These are phyloP conservation scores for Endotricha flammealis DNA, from an alignment of 2,888 invertebrate species.

Conservation along the genomic window DNA sequence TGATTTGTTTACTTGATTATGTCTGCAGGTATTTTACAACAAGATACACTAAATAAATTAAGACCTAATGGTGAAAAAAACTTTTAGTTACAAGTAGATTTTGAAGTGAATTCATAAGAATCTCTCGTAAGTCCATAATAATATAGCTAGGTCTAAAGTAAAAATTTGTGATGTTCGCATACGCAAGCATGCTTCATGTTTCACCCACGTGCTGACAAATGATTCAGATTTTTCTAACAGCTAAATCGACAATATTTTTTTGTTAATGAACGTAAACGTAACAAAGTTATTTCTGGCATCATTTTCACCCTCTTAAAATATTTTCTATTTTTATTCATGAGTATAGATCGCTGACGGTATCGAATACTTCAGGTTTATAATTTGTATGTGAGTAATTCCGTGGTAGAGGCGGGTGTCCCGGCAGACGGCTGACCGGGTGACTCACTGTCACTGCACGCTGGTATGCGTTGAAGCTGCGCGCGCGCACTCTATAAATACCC, in stretches of 20 bases:
- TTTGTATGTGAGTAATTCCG: constrained; percentile 25
- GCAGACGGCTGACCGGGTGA: constrained; percentile 62
- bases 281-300: constrained; percentile 2
- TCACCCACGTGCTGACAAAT: not conserved
- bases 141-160: too few species aligned
- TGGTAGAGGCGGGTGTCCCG: constrained; percentile 54
- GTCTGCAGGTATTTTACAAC: too few species aligned
- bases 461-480: constrained; percentile 43
- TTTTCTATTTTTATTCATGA: constrained; percentile 22
- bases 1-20: not conserved
- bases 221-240: too few species aligned
- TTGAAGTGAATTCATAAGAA: too few species aligned
- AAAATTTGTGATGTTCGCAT: too few species aligned
- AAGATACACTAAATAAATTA: too few species aligned
- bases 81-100: too few species aligned
- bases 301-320: constrained; percentile 18
- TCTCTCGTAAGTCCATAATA: too few species aligned
- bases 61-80: too few species aligned
- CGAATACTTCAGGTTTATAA: constrained; percentile 32
- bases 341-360: constrained; percentile 33
- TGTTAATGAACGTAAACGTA: constrained; percentile 6
- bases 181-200: too few species aligned
- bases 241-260: constrained; percentile 14
- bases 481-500: constrained; percentile 60
- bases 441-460: constrained; percentile 55